Conservation (phyloP, 2,888 invertebrate genomes). For the Netelia virgata region DNA sequence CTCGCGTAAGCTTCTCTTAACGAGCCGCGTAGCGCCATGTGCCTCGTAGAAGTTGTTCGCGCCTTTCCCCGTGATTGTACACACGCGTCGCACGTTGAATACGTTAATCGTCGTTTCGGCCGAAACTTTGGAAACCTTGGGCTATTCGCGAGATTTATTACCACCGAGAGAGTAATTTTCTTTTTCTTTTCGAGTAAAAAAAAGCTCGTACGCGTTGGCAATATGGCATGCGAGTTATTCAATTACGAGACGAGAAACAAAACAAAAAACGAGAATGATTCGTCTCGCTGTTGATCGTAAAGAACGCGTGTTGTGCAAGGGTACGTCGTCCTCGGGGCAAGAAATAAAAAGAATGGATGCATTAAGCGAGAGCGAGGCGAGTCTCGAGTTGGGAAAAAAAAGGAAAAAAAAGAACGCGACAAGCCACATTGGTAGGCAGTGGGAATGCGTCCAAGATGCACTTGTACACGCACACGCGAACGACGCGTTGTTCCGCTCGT, state of each 20-base stretch:
- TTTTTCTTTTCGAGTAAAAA: background rate
- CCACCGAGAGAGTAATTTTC: background rate
- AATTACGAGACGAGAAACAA: background rate
- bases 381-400: background rate
- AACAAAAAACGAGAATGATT: background rate
- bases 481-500: slow-evolving; percentile 6
- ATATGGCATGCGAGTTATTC: background rate
- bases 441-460: slow-evolving; percentile 42
- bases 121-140: background rate
- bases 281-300: background rate
- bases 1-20: no score
- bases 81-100: background rate
- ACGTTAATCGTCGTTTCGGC: background rate
- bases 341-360: slow-evolving; percentile 10
- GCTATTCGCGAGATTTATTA: background rate
- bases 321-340: background rate
- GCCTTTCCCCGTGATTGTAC: no score
- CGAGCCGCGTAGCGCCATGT: no score
- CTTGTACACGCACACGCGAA: slow-evolving; percentile 8
- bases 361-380: background rate
- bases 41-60: no score
- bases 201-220: background rate
- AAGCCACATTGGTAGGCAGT: background rate
- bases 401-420: background rate
- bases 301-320: background rate